Evolutionary conservation across 1,140 invertebrate species (phyloP).

Genomic region (Cyclargus thomasi): DNA sequence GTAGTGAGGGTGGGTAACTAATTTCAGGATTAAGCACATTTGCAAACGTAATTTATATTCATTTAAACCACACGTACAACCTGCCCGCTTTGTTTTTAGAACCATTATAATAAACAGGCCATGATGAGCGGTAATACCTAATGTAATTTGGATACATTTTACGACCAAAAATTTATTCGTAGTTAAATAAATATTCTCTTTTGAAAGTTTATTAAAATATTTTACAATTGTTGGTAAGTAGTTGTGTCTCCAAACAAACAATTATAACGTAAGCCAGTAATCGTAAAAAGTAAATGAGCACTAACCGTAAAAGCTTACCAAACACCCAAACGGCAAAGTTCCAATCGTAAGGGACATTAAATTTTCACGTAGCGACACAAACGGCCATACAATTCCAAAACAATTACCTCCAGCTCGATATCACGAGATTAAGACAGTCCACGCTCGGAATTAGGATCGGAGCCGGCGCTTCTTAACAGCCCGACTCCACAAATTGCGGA

Average conservation of each 20-base stretch:
- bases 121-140: background rate
- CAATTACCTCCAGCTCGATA: conserved; percentile 71
- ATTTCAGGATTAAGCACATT: conserved; percentile 66
- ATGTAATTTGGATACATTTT: background rate
- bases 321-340: background rate
- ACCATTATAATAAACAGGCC: conserved; percentile 14
- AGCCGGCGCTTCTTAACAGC: conserved; percentile 62
- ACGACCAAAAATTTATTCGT: too few relatives aligned
- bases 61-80: conserved; percentile 48
- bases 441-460: conserved; percentile 64
- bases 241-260: too few relatives aligned
- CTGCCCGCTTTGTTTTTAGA: conserved; percentile 24
- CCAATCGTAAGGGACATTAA: conserved; percentile 27
- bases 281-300: too few relatives aligned
- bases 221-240: too few relatives aligned
- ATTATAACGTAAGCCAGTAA: background rate
- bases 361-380: conserved; percentile 8
- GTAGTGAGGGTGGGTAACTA: conserved; percentile 45
- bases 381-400: conserved; percentile 59
- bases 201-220: background rate
- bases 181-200: background rate
- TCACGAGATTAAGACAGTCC: conserved; percentile 72
- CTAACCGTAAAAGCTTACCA: background rate
- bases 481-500: conserved; percentile 71
- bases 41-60: conserved; percentile 69